Base-by-base conservation (phyloP, 2,797 vertebrate genomes). In the Amblyraja radiata region DNA sequence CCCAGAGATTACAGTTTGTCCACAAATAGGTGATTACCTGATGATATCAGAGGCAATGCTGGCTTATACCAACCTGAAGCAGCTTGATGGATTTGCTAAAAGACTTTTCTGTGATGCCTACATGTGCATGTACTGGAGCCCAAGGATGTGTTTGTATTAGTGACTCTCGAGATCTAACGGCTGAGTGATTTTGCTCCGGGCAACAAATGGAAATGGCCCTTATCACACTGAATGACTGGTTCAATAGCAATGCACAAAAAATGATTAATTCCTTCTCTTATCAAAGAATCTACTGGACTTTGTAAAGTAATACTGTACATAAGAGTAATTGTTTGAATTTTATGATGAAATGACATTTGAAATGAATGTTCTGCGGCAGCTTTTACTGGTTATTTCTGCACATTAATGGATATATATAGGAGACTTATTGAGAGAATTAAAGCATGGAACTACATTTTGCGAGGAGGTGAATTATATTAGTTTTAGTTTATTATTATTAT, bases 71-170 rank as follows among this genome's bases (percentile, higher is more conserved):
- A 94, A 97, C 94, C 95, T 95, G 28, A 94, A 94, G 21, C 95
- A 96, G 93, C 93, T 95, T 65, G 95, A 95, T 1, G 95, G 95
- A 93, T 94, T 96, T 16, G 95, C 96, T 86, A 94, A 94, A 81
- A 94, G 96, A 93, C 93, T 96, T 46, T 95, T 97, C 90, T 96
- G 96, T 86, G 97, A 97, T 94, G 97, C 96, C 81, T 97, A 97
- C 94, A 97, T 97, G 96, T 97, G 96, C 95, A 95, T 97, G 81
- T 97, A 97, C 93, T 96, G 97, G 93, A 95, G 93, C 63, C 94
- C 94, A 92, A 94, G 93, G 28, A 81, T 91, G 32, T 93, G 93
- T 21, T 79, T 86, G 39, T 76, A 91, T 93, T 94, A 39, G 92
- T 93, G 76, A 86, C 71, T 23, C 7, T 3, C 7, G 39, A 90